phyloP scores from a whole-genome alignment of 2,888 invertebrate species.

The Napeogenes inachia region DNA sequence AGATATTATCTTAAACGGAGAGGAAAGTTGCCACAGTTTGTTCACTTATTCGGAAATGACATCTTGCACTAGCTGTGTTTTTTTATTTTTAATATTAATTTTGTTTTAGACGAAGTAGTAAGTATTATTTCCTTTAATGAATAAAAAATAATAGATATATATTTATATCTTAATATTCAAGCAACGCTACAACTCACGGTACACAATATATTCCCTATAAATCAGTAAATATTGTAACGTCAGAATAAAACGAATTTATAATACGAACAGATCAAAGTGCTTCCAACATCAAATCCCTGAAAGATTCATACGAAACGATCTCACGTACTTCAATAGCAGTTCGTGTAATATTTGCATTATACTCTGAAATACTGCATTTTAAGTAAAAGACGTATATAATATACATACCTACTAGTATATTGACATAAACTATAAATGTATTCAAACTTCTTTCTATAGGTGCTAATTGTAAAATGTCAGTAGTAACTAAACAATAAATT shows the following conservation, averaged over 20 bases:
- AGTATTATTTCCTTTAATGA: too few relatives aligned
- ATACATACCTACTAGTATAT: neutral
- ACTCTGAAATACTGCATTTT: constrained; percentile 10
- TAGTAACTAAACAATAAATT: too few relatives aligned
- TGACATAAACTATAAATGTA: neutral
- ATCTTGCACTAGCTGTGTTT: neutral
- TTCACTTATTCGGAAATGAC: neutral
- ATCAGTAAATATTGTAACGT: neutral
- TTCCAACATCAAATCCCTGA: constrained; percentile 22
- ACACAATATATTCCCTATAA: neutral
- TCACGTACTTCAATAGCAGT: constrained; percentile 21
- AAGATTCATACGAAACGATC: constrained; percentile 22
- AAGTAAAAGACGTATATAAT: neutral
- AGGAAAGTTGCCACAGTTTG: neutral
- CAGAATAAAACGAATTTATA: constrained; percentile 6
- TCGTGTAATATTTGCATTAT: constrained; percentile 18
- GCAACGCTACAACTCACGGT: neutral
- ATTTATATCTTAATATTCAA: too few relatives aligned
- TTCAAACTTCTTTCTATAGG: neutral
- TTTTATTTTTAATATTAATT: neutral
- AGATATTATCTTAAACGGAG: constrained; percentile 10
- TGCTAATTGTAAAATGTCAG: too few relatives aligned
- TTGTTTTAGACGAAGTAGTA: too few relatives aligned
- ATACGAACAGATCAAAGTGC: constrained; percentile 22
- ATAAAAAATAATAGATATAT: too few relatives aligned